Evolutionary conservation across 2,113 vertebrate species (phyloP).

Genomic region (Triplophysa tibetana): DNA sequence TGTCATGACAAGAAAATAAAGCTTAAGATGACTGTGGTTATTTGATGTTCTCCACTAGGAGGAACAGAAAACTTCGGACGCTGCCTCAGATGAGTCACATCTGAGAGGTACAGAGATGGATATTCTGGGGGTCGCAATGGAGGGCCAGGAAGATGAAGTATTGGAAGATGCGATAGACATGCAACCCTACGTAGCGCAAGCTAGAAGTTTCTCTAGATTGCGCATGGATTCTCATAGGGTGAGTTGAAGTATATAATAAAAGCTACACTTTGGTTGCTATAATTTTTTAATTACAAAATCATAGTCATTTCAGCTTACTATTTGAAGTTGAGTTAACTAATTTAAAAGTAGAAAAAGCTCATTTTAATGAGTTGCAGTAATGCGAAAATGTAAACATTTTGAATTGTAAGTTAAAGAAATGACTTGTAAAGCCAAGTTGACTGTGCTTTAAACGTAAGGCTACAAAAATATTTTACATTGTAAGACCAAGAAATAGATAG

Average conservation of each 20-base stretch:
- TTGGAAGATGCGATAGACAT: slow-evolving; percentile 62
- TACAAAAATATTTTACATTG: too few relatives aligned
- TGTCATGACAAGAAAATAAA: background rate
- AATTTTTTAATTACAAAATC: too few relatives aligned
- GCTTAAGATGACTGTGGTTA: background rate
- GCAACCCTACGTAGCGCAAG: slow-evolving; percentile 61
- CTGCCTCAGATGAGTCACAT: slow-evolving; percentile 70
- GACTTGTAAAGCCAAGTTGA: too few relatives aligned
- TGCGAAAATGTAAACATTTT: too few relatives aligned
- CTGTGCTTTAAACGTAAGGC: too few relatives aligned
- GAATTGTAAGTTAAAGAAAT: too few relatives aligned
- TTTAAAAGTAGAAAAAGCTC: too few relatives aligned
- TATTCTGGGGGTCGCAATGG: slow-evolving; percentile 74
- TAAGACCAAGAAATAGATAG: too few relatives aligned
- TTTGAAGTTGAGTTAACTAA: too few relatives aligned
- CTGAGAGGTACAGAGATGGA: slow-evolving; percentile 80
- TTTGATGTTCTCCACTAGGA: slow-evolving; percentile 60
- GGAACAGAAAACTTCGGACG: slow-evolving; percentile 69
- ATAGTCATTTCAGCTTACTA: too few relatives aligned
- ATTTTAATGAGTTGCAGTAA: too few relatives aligned
- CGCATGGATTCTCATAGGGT: slow-evolving; percentile 69
- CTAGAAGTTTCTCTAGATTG: slow-evolving; percentile 65
- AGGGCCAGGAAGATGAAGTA: slow-evolving; percentile 67
- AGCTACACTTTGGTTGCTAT: too few relatives aligned
- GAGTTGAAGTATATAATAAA: background rate